Percentiles rank a stretch among this genome's conserved stretches.
phyloP scores from a whole-genome alignment of 2,888 invertebrate genomes.

The Ectemnius lituratus region DNA sequence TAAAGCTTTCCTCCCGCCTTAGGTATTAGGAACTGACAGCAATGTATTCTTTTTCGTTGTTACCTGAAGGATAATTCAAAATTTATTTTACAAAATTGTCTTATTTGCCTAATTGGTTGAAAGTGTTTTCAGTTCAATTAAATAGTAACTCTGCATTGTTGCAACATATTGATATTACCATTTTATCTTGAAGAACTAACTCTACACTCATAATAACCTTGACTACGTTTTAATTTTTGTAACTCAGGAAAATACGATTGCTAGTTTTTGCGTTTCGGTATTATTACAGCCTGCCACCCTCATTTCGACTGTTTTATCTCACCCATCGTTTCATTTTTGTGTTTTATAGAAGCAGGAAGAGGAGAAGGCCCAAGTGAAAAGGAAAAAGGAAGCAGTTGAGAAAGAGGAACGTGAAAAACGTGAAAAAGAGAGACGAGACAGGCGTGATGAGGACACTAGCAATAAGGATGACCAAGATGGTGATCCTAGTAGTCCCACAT shows the following conservation, averaged over 20 bases:
- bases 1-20: too few relatives aligned
- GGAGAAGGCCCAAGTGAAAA: conserved; percentile 83
- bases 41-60: too few relatives aligned
- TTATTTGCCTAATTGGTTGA: background rate
- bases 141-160: conserved; percentile 33
- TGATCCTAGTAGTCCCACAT: conserved; percentile 71
- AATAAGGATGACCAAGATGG: conserved; percentile 76
- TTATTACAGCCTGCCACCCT: conserved; percentile 60
- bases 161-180: conserved; percentile 39
- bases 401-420: conserved; percentile 82
- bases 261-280: conserved; percentile 66
- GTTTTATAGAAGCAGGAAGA: conserved; percentile 87
- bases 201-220: conserved; percentile 48
- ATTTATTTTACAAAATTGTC: too few relatives aligned
- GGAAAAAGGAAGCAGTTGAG: conserved; percentile 83
- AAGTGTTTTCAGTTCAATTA: conserved; percentile 20
- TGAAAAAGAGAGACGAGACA: conserved; percentile 78
- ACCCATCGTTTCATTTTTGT: conserved; percentile 64
- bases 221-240: conserved; percentile 44
- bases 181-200: conserved; percentile 43
- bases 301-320: conserved; percentile 46
- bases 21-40: too few relatives aligned
- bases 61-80: too few relatives aligned
- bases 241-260: conserved; percentile 64
- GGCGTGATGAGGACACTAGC: conserved; percentile 76